Evolutionary conservation across 2,113 vertebrate genomes (phyloP), one percentile per base, ranked within the genome.

Genomic region (Psilopsiagon aymara): DNA sequence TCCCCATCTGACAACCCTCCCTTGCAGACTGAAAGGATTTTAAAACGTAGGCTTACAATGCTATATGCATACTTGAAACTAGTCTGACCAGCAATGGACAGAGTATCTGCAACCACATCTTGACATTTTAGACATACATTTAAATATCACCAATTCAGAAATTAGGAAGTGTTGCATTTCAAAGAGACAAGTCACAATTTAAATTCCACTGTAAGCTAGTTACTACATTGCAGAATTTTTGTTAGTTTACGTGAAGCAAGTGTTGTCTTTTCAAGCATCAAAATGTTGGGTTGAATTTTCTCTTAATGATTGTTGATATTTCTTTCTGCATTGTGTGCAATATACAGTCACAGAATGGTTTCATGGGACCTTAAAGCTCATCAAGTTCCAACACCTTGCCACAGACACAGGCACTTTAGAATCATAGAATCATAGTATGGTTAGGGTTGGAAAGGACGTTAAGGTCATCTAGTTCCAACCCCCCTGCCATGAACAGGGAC

Each of bases 11-110:
- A 14, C 18, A 8, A 71, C 33, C 24, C 18, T 60, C 17, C 53
- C 41, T 6, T 5, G 43, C 5, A 37, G 29, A 15, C 1, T 60
- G 13, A 60, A 18, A 27, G 23, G 64, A 5, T 2, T 29, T 13
- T 5, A 52, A 15, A 51, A 44, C 24, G 17, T 0, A 4, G 33
- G 44, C 17, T 80, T 21, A 1, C 17, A 23, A 10, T 3, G 23
- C 46, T 13, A 0, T 1, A 2, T 1, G 8, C 21, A 3, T 1
- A 1, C 29, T 66, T 6, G 19, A 44, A 24, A 21, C 8, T n/a
- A 29, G 25, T 29, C 53, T 24, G 68, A 7, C 24, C 49, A 39
- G 39, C 0, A n/a, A 5, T 0, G 47, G 43, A 16, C 57, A 49
- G 25, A n/a, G 12, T 2, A 2, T 12, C 53, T 39, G n/a, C 18